Evolutionary conservation across 2,797 vertebrate genomes (phyloP), one percentile per base, ranked within the genome.

Genomic region (Aphelocoma californica): DNA sequence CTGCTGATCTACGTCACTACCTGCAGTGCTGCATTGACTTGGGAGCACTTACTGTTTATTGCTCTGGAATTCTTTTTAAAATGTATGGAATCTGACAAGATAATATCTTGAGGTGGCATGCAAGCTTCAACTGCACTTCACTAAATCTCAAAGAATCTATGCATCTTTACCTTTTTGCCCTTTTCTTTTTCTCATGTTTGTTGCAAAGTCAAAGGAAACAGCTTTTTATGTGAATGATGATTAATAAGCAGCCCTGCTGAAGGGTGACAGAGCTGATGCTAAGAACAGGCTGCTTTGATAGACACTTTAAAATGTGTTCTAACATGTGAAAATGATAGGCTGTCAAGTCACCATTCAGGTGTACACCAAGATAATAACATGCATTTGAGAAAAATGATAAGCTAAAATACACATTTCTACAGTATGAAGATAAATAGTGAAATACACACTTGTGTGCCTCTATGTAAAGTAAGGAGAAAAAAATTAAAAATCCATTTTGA

Each of bases 291-390:
- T 84, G 69, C 73, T 93, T 77, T 95, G 95, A 97, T 62, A 95
- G 95, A 86, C 84, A 91, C 44, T 94, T 94, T 90, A 89, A 94
- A 97, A 96, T 97, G 86, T 72, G 96, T 96, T 96, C 92, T 89
- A 93, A 95, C 96, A 97, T 90, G 96, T 89, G 93, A 95, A 97
- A 97, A 97, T 96, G 92, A 96, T 73, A 95, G 94, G 96, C 93
- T 97, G 96, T 97, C 96, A 96, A 90, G 58, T 50, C 82, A 71
- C 78, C 42, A 74, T 86, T 96, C 88, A 93, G 81, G 95, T 92
- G 88, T 88, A 95, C 83, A 93, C 71, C 5, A 13, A 91, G 90
- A 92, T 96, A 96, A 97, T 96, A 73, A 90, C 88, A 94, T 50
- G 77, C 66, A 89, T 95, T 93, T 94, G 69, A 89, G 92, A 94